Base-by-base conservation (phyloP, 2,113 vertebrate genomes). In the Rafetus swinhoei region DNA sequence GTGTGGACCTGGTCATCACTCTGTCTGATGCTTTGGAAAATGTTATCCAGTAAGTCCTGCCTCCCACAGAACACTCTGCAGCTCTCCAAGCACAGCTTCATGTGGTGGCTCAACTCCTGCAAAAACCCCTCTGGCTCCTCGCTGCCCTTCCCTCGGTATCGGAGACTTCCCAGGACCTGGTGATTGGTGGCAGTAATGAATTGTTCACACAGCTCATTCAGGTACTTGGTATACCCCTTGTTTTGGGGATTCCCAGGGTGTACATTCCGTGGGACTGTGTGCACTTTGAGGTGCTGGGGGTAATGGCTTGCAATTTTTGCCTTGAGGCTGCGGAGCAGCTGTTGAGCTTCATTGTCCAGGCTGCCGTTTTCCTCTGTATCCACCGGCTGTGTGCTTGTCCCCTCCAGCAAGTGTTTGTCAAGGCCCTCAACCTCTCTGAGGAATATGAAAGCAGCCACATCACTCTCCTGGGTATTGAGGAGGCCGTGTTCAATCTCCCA, bases 401-500 rank as follows among this genome's bases (percentile, higher is more conserved):
- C 97, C 2, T 97, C 96, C 29, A 94, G 88, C 0, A 88, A 88
- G 84, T 96, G 97, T 50, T 85, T 97, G 54, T 83, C 92, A 77
- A 98, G 97, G 35, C 94, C 97, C 10, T 97, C 98, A 72, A 94
- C 87, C 79, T 99, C 98, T 7, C 98, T 95, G 39, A 99, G 59
- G 76, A 99, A 98, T 53, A 99, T 25, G 3, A 98, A 94, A 16
- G 97, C 90, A 0, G 96, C 89, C 0, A 9, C 15, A 6, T 95
- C 80, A 10, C 81, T 18, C 1, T 77, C 84, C 4, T 65, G 74
- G 3, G 88, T 81, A 16, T 79, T 94, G 82, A 98, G 96, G 79
- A 99, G 92, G 13, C 98, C 98, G 0, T 35, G 76, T 55, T 98
- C 97, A 1, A 99, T 97, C 93, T 99, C 98, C 93, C 93, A 95